These are phyloP conservation scores for Corydoras sp. DNA, from an alignment of 2,113 vertebrate species.

Conservation along the genomic window DNA sequence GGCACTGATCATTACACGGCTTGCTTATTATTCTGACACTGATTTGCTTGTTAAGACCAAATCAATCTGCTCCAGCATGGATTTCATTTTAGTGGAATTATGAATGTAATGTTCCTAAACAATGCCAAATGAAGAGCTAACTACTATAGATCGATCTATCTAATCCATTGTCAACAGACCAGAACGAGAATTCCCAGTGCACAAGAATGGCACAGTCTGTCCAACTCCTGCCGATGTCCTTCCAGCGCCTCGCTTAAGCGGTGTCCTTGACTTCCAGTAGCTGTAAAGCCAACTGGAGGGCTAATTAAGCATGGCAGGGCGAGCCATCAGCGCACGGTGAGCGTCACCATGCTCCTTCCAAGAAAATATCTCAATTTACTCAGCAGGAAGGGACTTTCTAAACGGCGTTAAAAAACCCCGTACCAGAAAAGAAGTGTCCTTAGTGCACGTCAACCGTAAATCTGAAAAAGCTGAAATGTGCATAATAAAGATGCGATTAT, in stretches of 20 bases:
- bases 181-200: constrained; percentile 27
- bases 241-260: constrained; percentile 4
- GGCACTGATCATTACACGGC: constrained; percentile 36
- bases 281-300: constrained; percentile 44
- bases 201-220: constrained; percentile 10
- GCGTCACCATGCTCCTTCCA: constrained; percentile 39
- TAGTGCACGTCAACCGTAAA: neutral
- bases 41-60: constrained; percentile 29
- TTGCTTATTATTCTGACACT: constrained; percentile 22
- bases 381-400: constrained; percentile 16
- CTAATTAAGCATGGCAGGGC: constrained; percentile 41
- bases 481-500: constrained; percentile 21
- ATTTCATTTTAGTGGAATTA: constrained; percentile 3
- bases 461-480: neutral
- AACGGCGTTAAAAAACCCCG: constrained; percentile 26
- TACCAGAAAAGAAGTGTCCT: neutral
- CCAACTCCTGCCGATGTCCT: constrained; percentile 14
- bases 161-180: neutral
- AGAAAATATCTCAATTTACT: constrained; percentile 45
- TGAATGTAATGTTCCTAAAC: neutral
- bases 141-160: too few species aligned
- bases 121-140: neutral
- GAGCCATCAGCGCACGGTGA: constrained; percentile 38
- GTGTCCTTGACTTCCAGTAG: constrained; percentile 31
- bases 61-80: constrained; percentile 39